Evolutionary conservation across 2,888 invertebrate genomes (phyloP), one percentile per base, ranked within the genome.

Genomic region (Myathropa florea): DNA sequence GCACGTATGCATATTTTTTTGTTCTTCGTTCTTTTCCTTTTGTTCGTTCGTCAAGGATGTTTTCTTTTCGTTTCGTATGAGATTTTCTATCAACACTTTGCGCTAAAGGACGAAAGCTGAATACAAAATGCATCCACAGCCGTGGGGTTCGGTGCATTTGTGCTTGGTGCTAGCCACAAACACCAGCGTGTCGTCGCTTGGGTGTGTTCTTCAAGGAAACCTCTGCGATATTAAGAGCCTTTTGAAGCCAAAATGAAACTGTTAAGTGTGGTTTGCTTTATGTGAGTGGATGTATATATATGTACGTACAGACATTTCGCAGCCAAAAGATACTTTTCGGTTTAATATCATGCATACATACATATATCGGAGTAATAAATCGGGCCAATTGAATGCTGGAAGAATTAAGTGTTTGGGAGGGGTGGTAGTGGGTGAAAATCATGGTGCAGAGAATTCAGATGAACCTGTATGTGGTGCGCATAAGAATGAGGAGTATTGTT

Each of bases 21-120:
- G 10, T 36, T 36, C n/a, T n/a, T 4, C n/a, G 0, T 18, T 71
- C 6, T 30, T 61, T 18, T 65, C 33, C 46, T 57, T 78, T 77
- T 72, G 73, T 72, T 72, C 61, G 55, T 63, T 61, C 63, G 57
- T 76, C 57, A 76, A 81, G 84, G 81, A 84, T 72, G 70, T 65
- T 55, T 76, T 39, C 30, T 59, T 59, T 71, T 14, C 33, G 4
- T 30, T 39, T 14, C 10, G 14, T 63, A 65, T 65, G 36, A 60
- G 64, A 73, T 84, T 84, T 61, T 68, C 71, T 81, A 77, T 81
- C 81, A 77, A 81, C 84, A 71, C 84, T 75, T 80, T 76, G 72
- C 65, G 23, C 9, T 21, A 77, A 81, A 85, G 84, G 84, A 85
- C 81, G 84, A 85, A 85, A 36, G 28, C 72, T 85, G 84, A 85